These are phyloP conservation scores for Lacerta bilineata DNA, from an alignment of 2,797 vertebrate genomes.

Conservation along the genomic window DNA sequence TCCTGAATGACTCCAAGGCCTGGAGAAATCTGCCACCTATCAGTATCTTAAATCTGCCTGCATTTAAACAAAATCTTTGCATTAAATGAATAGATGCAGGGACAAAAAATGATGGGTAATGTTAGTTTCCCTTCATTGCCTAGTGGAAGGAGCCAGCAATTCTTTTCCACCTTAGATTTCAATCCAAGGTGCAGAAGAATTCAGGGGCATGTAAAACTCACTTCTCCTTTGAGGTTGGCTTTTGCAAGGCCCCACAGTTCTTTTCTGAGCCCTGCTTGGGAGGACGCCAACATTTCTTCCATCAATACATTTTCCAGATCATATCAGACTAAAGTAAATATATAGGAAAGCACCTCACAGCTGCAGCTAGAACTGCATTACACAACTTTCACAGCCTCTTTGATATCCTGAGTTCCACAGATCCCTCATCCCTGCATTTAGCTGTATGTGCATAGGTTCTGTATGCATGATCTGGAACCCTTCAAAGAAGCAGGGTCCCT, in stretches of 20 bases:
- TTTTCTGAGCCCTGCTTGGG: no score
- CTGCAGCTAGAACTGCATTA: neutral
- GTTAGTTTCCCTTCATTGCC: neutral
- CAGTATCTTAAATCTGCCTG: no score
- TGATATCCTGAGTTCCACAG: neutral
- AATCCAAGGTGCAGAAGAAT: neutral
- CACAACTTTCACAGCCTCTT: neutral
- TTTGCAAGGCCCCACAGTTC: no score
- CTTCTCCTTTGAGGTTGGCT: neutral
- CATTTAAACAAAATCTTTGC: neutral
- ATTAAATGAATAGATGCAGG: neutral
- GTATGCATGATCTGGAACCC: neutral
- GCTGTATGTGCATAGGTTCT: neutral
- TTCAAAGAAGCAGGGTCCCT: neutral
- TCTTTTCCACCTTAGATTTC: neutral
- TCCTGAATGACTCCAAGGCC: neutral
- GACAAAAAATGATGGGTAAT: neutral
- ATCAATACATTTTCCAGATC: no score
- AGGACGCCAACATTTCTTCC: neutral
- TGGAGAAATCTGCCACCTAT: neutral
- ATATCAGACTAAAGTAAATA: slow-evolving; percentile 4
- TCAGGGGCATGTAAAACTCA: neutral
- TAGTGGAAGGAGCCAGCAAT: neutral
- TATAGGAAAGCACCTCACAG: neutral
- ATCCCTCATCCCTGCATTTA: neutral